These are phyloP conservation scores for Sebastes trivittatus DNA, from an alignment of 2,797 vertebrate species.

Conservation along the genomic window DNA sequence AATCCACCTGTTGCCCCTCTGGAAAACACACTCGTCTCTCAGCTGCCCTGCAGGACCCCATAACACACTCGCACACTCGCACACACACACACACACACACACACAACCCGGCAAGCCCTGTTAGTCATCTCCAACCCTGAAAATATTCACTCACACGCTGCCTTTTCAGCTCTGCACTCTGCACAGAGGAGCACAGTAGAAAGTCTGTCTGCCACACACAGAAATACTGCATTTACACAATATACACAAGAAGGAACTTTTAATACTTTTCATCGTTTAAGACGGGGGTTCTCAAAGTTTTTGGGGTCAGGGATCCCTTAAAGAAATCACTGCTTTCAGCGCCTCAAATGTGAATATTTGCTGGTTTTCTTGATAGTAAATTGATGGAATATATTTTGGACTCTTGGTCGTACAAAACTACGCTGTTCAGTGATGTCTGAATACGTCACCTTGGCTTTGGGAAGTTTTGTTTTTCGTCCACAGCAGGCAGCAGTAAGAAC, in stretches of 20 bases:
- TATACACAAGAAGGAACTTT: neutral
- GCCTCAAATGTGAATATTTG: no score
- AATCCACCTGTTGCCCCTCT: constrained; percentile 78
- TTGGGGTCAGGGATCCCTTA: no score
- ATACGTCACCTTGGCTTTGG: no score
- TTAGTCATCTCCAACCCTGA: constrained; percentile 7
- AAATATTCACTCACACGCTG: constrained; percentile 12
- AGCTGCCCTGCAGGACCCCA: constrained; percentile 47
- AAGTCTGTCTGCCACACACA: neutral
- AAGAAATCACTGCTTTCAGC: no score
- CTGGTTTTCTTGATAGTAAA: no score
- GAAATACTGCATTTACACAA: neutral
- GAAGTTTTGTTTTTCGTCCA: no score
- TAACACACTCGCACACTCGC: neutral
- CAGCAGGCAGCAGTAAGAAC: no score
- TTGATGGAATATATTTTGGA: no score
- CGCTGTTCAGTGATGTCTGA: no score
- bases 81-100: neutral
- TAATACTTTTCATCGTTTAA: neutral
- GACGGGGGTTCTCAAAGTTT: no score
- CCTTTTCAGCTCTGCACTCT: neutral
- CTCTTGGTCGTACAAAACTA: no score
- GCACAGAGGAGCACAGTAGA: neutral
- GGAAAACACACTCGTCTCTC: constrained; percentile 56
- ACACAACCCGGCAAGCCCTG: neutral